These are phyloP conservation scores for Odontocolon sp. DNA, from an alignment of 2,888 invertebrate species.

Conservation along the genomic window DNA sequence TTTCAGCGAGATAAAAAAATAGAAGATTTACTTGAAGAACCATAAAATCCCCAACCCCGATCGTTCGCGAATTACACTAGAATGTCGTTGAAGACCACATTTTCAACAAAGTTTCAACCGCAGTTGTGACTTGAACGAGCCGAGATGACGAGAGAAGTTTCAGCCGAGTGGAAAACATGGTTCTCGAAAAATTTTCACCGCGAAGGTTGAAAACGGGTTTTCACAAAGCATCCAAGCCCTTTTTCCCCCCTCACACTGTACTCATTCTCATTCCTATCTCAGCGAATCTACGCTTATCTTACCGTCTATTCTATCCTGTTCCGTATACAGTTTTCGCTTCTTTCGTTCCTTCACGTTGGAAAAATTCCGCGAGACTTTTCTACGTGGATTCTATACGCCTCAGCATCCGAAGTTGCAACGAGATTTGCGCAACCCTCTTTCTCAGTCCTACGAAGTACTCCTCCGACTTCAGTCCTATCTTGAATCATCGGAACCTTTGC, in stretches of 20 bases:
- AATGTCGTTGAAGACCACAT: not conserved
- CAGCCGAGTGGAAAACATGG: not conserved
- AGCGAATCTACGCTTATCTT: constrained; percentile 21
- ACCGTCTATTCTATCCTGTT: constrained; percentile 11
- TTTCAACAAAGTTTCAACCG: not conserved
- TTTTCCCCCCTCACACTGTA: not conserved
- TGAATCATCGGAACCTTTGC: constrained; percentile 43
- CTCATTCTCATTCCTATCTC: not conserved
- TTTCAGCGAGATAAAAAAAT: too few relatives aligned
- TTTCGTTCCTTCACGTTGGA: constrained; percentile 37
- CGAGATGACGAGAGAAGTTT: not conserved
- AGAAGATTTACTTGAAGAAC: too few relatives aligned
- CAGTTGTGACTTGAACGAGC: not conserved
- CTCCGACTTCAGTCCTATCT: constrained; percentile 36
- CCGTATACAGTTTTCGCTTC: constrained; percentile 20
- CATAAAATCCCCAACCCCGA: too few relatives aligned
- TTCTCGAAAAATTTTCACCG: constrained; percentile 5
- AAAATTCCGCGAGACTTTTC: constrained; percentile 55
- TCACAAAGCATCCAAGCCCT: not conserved
- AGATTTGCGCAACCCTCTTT: constrained; percentile 51
- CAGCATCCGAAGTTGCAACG: constrained; percentile 45
- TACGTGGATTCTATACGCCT: constrained; percentile 26
- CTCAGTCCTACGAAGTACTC: constrained; percentile 15
- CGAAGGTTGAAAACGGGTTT: not conserved
- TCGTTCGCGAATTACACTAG: not conserved